Evolutionary conservation across 2,113 vertebrate genomes (phyloP).

Genomic region (human): DNA sequence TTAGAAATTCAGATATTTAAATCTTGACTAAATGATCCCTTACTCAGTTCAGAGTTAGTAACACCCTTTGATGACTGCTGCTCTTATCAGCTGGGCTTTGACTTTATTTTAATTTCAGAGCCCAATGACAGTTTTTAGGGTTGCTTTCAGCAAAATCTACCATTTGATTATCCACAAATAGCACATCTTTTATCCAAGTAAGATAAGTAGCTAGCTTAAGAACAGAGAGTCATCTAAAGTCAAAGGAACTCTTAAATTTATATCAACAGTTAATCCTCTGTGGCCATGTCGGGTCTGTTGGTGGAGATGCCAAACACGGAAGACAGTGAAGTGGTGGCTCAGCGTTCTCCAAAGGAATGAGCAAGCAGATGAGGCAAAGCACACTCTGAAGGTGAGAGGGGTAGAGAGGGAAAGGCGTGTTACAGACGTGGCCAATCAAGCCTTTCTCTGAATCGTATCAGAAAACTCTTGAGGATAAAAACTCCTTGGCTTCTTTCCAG

Average conservation of each 20-base stretch:
- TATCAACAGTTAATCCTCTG: neutral
- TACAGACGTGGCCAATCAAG: neutral
- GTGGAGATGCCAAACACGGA: neutral
- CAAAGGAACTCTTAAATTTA: constrained; percentile 47
- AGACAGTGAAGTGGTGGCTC: neutral
- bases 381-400: neutral
- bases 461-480: neutral
- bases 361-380: neutral
- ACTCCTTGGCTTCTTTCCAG: constrained; percentile 30
- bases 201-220: neutral
- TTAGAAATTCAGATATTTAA: constrained; percentile 40
- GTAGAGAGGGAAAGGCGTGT: neutral
- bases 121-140: neutral
- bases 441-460: neutral
- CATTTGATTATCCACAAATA: constrained; percentile 3
- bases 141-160: constrained; percentile 45
- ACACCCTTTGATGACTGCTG: neutral
- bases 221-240: constrained; percentile 24
- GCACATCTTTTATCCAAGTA: neutral
- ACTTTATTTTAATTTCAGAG: constrained; percentile 49
- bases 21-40: constrained; percentile 45
- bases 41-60: neutral
- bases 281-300: neutral
- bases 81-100: constrained; percentile 20
- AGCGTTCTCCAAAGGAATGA: neutral